These are phyloP conservation scores for Hipposideros larvatus DNA, from an alignment of 2,797 vertebrate genomes.

Conservation along the genomic window DNA sequence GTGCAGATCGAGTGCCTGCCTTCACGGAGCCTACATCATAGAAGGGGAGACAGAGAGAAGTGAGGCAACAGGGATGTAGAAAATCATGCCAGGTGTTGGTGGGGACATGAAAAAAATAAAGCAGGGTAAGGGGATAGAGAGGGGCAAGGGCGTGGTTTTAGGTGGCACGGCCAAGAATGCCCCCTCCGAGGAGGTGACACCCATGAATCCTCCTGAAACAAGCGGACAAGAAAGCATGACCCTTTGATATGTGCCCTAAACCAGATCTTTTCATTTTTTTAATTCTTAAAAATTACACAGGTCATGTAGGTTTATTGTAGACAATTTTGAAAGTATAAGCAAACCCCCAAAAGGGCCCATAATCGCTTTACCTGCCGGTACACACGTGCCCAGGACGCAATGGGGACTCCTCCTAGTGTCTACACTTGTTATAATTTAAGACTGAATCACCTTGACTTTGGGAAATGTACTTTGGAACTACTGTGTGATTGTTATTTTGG, in stretches of 20 bases:
- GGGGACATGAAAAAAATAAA: neutral
- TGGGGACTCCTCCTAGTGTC: neutral
- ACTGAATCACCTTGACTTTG: neutral
- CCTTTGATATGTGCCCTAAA: neutral
- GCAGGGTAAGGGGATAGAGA: neutral
- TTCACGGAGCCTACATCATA: too few relatives aligned
- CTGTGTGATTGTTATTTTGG: neutral
- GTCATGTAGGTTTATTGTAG: neutral
- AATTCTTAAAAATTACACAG: neutral
- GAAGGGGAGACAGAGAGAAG: neutral
- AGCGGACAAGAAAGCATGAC: neutral
- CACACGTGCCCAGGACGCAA: rapidly evolving
- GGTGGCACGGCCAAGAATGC: neutral
- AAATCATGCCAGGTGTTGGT: neutral
- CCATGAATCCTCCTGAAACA: neutral
- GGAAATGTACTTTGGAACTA: neutral
- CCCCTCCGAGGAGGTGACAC: neutral
- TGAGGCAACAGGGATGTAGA: rapidly evolving
- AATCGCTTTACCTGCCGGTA: too few relatives aligned
- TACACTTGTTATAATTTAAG: neutral
- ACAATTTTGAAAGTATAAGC: neutral
- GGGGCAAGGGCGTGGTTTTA: too few relatives aligned
- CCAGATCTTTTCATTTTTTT: neutral
- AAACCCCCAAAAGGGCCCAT: neutral
- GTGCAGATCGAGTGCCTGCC: neutral